These are phyloP conservation scores for Morpho helenor DNA, from an alignment of 2,888 invertebrate species.

Conservation along the genomic window DNA sequence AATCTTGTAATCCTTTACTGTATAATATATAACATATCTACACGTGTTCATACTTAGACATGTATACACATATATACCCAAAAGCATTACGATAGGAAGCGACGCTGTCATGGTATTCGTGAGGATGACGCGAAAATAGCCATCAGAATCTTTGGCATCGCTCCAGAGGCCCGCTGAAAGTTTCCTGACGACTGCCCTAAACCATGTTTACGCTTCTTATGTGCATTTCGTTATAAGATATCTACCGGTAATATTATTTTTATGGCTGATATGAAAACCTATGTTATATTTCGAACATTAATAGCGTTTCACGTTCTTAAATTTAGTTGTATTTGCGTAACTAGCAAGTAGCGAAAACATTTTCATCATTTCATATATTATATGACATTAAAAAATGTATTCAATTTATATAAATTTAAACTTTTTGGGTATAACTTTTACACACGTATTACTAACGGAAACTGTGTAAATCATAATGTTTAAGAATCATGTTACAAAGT, in stretches of 20 bases:
- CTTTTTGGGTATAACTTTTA: no score
- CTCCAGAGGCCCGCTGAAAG: slow-evolving; percentile 63
- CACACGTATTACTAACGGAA: no score
- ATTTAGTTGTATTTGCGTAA: not conserved
- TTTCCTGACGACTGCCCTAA: slow-evolving; percentile 44
- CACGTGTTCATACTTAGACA: no score
- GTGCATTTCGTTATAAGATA: slow-evolving; percentile 16
- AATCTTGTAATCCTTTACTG: no score
- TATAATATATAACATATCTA: no score
- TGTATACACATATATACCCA: no score
- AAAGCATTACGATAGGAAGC: slow-evolving; percentile 24
- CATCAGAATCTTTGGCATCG: slow-evolving; percentile 62
- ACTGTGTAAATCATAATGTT: no score
- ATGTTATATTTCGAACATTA: slow-evolving; percentile 4
- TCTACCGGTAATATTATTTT: slow-evolving; percentile 16
- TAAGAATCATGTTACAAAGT: no score
- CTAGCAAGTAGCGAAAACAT: no score
- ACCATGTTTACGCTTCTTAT: slow-evolving; percentile 18
- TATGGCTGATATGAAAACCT: slow-evolving; percentile 8
- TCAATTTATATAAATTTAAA: no score
- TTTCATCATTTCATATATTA: no score
- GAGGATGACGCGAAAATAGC: slow-evolving; percentile 72
- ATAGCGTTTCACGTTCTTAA: not conserved
- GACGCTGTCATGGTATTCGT: slow-evolving; percentile 54
- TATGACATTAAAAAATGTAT: no score